Base-by-base conservation (phyloP, 2,113 vertebrate genomes). In the Oncorhynchus tshawytscha region DNA sequence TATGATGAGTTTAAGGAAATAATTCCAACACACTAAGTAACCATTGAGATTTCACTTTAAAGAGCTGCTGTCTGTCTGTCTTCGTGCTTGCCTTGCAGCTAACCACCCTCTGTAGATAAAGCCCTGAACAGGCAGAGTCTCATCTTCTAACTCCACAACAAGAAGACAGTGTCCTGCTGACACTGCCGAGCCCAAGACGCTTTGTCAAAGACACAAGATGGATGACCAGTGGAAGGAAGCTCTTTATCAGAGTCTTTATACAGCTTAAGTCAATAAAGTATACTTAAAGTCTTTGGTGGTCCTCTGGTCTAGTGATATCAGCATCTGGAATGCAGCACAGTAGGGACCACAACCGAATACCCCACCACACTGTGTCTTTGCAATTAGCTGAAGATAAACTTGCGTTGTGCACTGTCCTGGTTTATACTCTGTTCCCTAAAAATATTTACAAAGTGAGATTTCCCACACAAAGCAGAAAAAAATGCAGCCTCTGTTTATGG, bases 381-480 rank as follows among this genome's bases (percentile, higher is more conserved):
- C 91, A 93, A 94, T 93, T 94, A 93, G 85, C 87, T 71, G 66
- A 88, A 91, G 89, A 93, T 92, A 92, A 94, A 92, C 90, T 88
- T 80, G 74, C 65, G 72, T 83, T 90, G 89, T 87, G 81, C 78
- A 86, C 84, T 87, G 84, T 88, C 78, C 83, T 84, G 84, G 89
- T 92, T 89, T 88, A 85, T 90, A 83, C 81, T 90, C 90, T 89
- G 84, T 89, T 86, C 84, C 80, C 73, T 77, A 77, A 85, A 54
- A 88, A 88, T 91, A 92, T 91, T 92, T 92, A 90, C 89, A 90
- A 87, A 90, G 82, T 85, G 75, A 86, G 85, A 73, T 87, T 92
- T 93, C 91, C 92, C 91, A 91, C 85, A 87, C 86, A 88, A 91
- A 93, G 51, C 13, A 51, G 15, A 78, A 78, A 87, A 86, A 88